These are phyloP conservation scores for Tetraneura akinire DNA, from an alignment of 1,140 invertebrate genomes.

Conservation along the genomic window DNA sequence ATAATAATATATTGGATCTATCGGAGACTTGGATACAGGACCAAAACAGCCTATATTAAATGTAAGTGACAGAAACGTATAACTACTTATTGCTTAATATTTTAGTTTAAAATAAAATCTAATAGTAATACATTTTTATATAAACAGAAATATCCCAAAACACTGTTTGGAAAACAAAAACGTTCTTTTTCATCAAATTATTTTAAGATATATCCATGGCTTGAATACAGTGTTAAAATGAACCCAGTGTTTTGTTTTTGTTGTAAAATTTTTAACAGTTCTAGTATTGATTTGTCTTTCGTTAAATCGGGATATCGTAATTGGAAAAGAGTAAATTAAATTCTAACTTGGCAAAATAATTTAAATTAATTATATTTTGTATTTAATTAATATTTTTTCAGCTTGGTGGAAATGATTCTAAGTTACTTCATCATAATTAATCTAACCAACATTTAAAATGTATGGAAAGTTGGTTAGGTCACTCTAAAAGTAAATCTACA, in stretches of 20 bases:
- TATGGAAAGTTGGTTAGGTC: background rate
- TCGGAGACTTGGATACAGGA: background rate
- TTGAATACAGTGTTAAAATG: background rate
- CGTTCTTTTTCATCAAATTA: background rate
- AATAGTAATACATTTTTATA: too few species aligned
- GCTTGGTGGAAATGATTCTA: background rate
- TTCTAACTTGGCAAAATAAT: background rate
- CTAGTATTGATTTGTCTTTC: background rate
- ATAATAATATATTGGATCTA: background rate
- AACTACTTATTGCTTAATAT: background rate
- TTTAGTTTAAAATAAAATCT: too few species aligned
- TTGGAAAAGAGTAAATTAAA: conserved; percentile 10
- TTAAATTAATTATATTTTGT: background rate
- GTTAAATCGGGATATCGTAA: background rate
- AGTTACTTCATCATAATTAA: background rate
- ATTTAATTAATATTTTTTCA: background rate
- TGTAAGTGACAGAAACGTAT: background rate
- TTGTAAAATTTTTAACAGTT: background rate
- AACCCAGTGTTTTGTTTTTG: background rate
- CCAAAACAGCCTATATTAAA: background rate
- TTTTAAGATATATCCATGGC: background rate
- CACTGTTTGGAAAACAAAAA: background rate
- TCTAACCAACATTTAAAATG: background rate
- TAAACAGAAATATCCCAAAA: background rate
- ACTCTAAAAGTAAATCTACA: background rate